These are phyloP conservation scores for Petrocephalus schoutedeni DNA, from an alignment of 2,797 vertebrate genomes.

Conservation along the genomic window DNA sequence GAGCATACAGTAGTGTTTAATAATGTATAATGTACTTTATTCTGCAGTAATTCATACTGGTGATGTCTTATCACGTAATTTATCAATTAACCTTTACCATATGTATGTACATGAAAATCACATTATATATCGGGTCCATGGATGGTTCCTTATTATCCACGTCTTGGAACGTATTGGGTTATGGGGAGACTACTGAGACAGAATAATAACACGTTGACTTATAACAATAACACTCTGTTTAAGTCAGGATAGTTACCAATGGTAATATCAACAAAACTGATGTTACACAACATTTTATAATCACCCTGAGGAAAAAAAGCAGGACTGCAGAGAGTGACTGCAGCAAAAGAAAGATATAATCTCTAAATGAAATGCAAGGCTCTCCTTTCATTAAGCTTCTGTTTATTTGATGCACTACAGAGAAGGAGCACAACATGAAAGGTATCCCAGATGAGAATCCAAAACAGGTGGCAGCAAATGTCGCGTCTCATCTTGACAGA, in stretches of 20 bases:
- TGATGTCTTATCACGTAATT: not conserved
- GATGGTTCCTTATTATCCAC: not conserved
- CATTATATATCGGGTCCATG: not conserved
- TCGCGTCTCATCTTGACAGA: constrained; percentile 13
- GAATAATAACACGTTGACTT: not conserved
- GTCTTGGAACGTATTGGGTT: not conserved
- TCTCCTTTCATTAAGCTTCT: constrained; percentile 12
- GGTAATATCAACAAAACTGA: not conserved
- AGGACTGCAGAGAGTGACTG: not conserved
- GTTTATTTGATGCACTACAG: constrained; percentile 12
- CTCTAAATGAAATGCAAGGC: not conserved
- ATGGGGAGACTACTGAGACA: not conserved
- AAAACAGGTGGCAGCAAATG: not conserved
- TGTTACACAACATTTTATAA: not conserved
- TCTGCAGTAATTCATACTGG: not conserved
- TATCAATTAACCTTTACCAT: not conserved
- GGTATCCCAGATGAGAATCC: constrained; percentile 17
- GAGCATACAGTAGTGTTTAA: not conserved
- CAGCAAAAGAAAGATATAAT: not conserved
- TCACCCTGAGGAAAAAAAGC: not conserved
- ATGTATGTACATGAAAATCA: not conserved
- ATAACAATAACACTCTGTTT: not conserved
- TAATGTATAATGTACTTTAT: not conserved
- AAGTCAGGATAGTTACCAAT: not conserved
- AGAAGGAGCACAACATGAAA: not conserved